phyloP scores from a whole-genome alignment of 2,888 invertebrate species.

The Listrodromus nycthemerus region DNA sequence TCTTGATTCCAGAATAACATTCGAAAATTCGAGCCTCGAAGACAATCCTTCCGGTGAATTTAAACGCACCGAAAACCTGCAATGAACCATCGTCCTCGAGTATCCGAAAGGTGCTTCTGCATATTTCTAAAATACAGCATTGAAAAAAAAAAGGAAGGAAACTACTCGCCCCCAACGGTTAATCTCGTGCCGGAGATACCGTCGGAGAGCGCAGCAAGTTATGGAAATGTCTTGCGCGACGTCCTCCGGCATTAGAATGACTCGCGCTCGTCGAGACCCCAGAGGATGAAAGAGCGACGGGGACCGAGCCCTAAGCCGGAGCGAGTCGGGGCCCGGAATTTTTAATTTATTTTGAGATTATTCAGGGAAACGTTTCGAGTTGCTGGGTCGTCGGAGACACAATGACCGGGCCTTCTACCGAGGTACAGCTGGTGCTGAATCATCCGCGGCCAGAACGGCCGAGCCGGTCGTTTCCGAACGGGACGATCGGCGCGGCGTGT shows the following conservation, averaged over 20 bases:
- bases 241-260: slow-evolving; percentile 27
- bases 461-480: slow-evolving; percentile 49
- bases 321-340: slow-evolving; percentile 43
- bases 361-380: slow-evolving; percentile 66
- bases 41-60: too few species aligned
- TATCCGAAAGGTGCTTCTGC: neutral
- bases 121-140: neutral
- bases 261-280: neutral
- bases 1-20: too few species aligned
- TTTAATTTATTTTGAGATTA: slow-evolving; percentile 66
- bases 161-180: neutral
- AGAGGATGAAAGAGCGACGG: slow-evolving; percentile 8
- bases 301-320: neutral
- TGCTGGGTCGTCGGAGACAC: slow-evolving; percentile 27
- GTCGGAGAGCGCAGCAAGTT: slow-evolving; percentile 10
- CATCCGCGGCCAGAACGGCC: slow-evolving; percentile 69
- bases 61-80: neutral
- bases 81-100: neutral
- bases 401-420: slow-evolving; percentile 38
- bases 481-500: slow-evolving; percentile 50
- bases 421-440: slow-evolving; percentile 79
- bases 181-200: neutral
- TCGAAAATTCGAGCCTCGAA: too few species aligned
- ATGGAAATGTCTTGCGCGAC: slow-evolving; percentile 31
- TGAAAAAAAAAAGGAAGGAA: neutral